Conservation (phyloP, 1,140 invertebrate genomes). For the Elysia chlorotica region DNA sequence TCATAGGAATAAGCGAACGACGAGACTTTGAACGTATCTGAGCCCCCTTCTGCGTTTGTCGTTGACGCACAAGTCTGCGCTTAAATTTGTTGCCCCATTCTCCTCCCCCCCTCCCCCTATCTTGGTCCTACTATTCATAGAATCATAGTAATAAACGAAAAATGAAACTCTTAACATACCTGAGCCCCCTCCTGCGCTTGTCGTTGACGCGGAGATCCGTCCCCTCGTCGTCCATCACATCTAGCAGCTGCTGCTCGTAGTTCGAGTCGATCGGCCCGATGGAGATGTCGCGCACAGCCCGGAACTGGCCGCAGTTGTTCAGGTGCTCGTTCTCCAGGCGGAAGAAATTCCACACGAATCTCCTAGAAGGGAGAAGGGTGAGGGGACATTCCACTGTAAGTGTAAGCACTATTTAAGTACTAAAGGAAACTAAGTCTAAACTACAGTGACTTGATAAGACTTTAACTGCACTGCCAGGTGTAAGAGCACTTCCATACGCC, state of each 20-base stretch:
- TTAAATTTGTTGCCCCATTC: no score
- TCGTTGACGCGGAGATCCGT: constrained; percentile 75
- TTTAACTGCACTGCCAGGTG: no score
- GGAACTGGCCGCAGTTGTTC: constrained; percentile 99
- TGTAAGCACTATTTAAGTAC: no score
- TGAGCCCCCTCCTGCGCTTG: constrained; percentile 23
- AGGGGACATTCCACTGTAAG: no score
- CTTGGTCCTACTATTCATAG: no score
- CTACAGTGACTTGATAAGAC: no score
- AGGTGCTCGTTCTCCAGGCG: constrained; percentile 99
- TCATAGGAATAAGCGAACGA: neutral
- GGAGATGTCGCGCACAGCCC: constrained; percentile 97
- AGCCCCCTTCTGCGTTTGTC: neutral
- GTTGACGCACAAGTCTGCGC: no score
- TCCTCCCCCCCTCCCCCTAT: no score
- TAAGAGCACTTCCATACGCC: no score
- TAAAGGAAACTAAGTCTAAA: no score
- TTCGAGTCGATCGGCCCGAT: constrained; percentile 94
- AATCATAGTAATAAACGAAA: neutral
- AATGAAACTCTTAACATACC: neutral
- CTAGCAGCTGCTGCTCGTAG: constrained; percentile 85
- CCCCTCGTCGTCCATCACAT: constrained; percentile 95
- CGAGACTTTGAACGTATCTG: neutral
- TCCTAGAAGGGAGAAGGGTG: constrained; percentile 65
- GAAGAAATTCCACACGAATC: constrained; percentile 99